Evolutionary conservation across 2,113 vertebrate genomes (phyloP).

Genomic region (Colossoma macropomum): DNA sequence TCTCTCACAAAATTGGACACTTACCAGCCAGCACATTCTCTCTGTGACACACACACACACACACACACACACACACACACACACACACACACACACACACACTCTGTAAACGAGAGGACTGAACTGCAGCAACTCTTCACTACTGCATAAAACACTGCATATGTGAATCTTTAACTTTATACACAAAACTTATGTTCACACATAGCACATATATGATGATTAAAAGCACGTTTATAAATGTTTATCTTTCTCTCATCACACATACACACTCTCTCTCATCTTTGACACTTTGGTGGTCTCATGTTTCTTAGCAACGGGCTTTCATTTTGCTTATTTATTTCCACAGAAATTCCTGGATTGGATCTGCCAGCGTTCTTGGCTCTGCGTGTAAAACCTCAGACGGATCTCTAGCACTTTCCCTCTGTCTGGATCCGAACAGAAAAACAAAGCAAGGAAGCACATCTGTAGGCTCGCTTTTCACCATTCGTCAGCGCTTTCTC

Average conservation of each 20-base stretch:
- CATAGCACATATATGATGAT: not conserved
- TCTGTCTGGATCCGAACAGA: constrained; percentile 32
- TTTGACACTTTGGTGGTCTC: constrained; percentile 29
- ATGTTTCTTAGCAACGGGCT: constrained; percentile 37
- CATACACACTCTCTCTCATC: constrained; percentile 10
- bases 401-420: constrained; percentile 46
- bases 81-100: constrained; percentile 25
- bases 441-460: constrained; percentile 43
- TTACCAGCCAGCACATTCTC: constrained; percentile 31
- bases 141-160: not conserved
- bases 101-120: not conserved
- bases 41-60: constrained; percentile 13
- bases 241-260: constrained; percentile 26
- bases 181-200: not conserved
- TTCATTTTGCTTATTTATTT: constrained; percentile 51
- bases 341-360: constrained; percentile 47
- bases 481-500: constrained; percentile 50
- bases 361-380: constrained; percentile 48
- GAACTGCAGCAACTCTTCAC: not conserved
- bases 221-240: constrained; percentile 24
- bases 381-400: constrained; percentile 44
- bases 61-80: constrained; percentile 30
- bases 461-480: constrained; percentile 47
- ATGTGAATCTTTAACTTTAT: not conserved
- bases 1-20: constrained; percentile 18